Evolutionary conservation across 2,113 vertebrate species (phyloP), one percentile per base, ranked within the genome.

Genomic region (Diadophis punctatus): DNA sequence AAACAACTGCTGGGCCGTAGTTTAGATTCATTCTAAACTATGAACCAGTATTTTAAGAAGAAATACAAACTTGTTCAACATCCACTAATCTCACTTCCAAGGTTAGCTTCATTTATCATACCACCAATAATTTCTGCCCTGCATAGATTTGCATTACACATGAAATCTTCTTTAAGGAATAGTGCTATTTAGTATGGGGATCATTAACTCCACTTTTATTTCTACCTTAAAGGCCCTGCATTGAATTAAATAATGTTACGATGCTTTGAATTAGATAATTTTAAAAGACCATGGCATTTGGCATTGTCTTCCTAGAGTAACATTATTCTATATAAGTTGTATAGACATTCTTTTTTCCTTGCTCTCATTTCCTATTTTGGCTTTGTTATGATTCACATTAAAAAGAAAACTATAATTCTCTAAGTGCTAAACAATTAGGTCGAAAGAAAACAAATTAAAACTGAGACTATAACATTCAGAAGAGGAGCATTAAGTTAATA

Each of bases 401-500:
- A 46, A 90, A 58, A 84, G 80, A 63, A 7, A 34, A 51, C 30
- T 58, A 84, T 84, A 91, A 84, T 7, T 60, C 93, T 94, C 94
- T 91, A 93, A n/a, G 60, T 92, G 27, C 49, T 85, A 90, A 18
- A 58, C 4, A 93, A 93, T 90, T 95, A 94, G 3, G 27, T 46
- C 46, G 87, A 30, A 39, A 14, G 39, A 88, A 89, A 86, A 86
- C 10, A 91, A 88, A 85, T 91, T 92, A 89, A 86, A 94, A 88
- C 0, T 39, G 52, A 88, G 43, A 87, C 20, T 10, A 34, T 90
- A 95, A 90, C 51, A 95, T 46, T 92, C 88, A 94, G 56, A 94
- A 89, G 58, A 90, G 0, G 0, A 8, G 56, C 46, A 74, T 94
- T 92, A 88, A 56, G 22, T 63, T 94, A 91, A 89, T 88, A 4